phyloP scores from a whole-genome alignment of 2,113 vertebrate species.

The Nothobranchius furzeri region DNA sequence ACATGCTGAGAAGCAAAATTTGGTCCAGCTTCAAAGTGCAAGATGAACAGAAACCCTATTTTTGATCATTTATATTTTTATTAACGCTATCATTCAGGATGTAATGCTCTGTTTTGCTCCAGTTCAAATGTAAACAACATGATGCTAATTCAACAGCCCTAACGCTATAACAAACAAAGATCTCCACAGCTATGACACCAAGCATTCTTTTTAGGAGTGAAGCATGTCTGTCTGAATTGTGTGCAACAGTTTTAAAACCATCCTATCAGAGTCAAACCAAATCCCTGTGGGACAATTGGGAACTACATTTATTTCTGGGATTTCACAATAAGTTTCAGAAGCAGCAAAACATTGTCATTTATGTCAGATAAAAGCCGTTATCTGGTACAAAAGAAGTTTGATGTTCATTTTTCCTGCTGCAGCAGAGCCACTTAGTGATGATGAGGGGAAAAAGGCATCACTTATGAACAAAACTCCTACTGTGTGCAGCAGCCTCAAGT shows the following conservation, averaged over 20 bases:
- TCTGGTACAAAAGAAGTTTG: not conserved
- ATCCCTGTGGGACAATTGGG: slow-evolving; percentile 19
- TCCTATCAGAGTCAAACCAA: slow-evolving; percentile 29
- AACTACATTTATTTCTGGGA: slow-evolving; percentile 6
- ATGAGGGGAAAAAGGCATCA: not conserved
- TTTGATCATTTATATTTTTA: too few relatives aligned
- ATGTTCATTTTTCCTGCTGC: not conserved
- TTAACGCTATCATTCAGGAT: not conserved
- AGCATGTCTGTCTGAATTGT: slow-evolving; percentile 11
- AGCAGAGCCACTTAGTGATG: too few relatives aligned
- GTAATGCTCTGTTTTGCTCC: not conserved
- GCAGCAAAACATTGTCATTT: slow-evolving; percentile 7
- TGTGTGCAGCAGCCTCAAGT: not conserved
- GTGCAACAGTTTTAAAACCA: slow-evolving; percentile 8
- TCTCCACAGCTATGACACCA: slow-evolving; percentile 2
- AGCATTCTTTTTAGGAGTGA: slow-evolving; percentile 26
- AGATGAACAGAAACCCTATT: too few relatives aligned
- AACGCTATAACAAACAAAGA: not conserved
- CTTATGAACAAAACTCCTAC: not conserved
- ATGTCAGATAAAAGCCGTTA: not conserved
- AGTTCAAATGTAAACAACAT: too few relatives aligned
- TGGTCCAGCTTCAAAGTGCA: too few relatives aligned
- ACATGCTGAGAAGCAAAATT: too few relatives aligned
- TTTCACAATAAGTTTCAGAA: not conserved
- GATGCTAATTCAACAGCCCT: too few relatives aligned